A percentile compares a stretch with the other conserved stretches of the same genome.
Conservation (phyloP, 1,140 invertebrate species). For the Dendrolimus punctatus region DNA sequence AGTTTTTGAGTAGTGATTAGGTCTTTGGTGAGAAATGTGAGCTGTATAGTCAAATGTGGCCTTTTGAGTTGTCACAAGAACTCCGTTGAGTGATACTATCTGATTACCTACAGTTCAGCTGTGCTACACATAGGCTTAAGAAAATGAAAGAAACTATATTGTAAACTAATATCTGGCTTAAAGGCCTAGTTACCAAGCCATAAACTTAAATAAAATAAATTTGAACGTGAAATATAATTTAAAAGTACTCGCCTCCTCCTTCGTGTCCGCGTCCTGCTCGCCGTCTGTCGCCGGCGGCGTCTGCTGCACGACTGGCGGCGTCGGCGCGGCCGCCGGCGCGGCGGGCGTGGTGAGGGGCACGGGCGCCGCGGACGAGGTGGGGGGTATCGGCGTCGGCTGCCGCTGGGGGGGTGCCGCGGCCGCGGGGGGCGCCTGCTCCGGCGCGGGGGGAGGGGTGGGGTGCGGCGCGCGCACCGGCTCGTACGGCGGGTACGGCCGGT, state of each 20-base stretch:
- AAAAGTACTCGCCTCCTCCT: constrained; percentile 2
- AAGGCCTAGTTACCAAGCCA: too few species aligned
- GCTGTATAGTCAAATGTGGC: too few species aligned
- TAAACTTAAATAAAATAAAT: too few species aligned
- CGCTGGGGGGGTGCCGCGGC: constrained; percentile 4
- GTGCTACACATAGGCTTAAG: too few species aligned
- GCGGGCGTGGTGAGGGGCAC: constrained; percentile 7
- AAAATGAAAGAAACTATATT: too few species aligned
- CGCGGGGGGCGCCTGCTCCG: constrained; percentile 8
- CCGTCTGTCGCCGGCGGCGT: constrained; percentile 5
- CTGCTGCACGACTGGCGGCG: constrained; percentile 12
- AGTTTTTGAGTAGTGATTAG: too few species aligned
- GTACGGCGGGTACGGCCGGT: constrained; percentile 19
- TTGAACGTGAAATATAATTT: too few species aligned
- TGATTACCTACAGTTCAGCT: too few species aligned
- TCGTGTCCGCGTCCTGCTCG: constrained; percentile 5
- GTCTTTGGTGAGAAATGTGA: too few species aligned
- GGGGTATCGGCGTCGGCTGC: constrained; percentile 5
- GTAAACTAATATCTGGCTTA: too few species aligned
- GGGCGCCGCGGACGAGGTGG: constrained; percentile 8
- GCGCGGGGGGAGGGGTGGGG: constrained; percentile 8
- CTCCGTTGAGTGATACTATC: too few species aligned
- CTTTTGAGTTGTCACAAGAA: too few species aligned
- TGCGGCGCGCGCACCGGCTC: constrained; percentile 11
- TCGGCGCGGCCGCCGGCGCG: constrained; percentile 5